Conservation (phyloP, 2,888 invertebrate genomes). For the Apotomis turbidana region DNA sequence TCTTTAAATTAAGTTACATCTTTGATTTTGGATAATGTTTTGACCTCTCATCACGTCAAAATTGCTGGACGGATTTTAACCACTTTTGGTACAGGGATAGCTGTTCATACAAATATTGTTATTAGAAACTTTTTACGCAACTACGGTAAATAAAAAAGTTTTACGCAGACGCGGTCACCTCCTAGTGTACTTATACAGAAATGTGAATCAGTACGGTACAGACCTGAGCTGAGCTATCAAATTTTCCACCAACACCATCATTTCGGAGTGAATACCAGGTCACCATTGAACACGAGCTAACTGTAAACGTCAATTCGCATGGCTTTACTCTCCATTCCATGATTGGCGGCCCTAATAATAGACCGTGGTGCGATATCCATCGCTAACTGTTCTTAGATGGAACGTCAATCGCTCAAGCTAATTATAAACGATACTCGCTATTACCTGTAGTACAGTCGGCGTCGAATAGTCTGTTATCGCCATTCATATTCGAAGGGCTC, state of each 20-base stretch:
- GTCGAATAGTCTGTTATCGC: no score
- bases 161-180: no score
- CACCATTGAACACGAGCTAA: conserved; percentile 50
- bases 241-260: conserved; percentile 34
- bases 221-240: conserved; percentile 14
- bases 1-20: no score
- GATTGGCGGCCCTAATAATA: conserved; percentile 71
- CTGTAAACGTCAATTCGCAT: conserved; percentile 65
- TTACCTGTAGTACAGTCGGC: conserved; percentile 43
- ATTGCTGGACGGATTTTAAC: no score
- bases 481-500: no score
- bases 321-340: conserved; percentile 51
- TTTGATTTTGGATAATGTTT: no score
- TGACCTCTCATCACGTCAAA: no score
- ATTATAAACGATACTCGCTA: conserved; percentile 60
- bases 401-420: conserved; percentile 63
- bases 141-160: no score
- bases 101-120: no score
- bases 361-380: conserved; percentile 69
- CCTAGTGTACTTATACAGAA: not conserved
- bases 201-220: not conserved
- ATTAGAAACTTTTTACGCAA: no score
- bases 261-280: conserved; percentile 39
- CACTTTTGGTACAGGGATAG: no score
- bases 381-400: conserved; percentile 75